Evolutionary conservation across 2,113 vertebrate species (phyloP).

Genomic region (Larimichthys crocea): DNA sequence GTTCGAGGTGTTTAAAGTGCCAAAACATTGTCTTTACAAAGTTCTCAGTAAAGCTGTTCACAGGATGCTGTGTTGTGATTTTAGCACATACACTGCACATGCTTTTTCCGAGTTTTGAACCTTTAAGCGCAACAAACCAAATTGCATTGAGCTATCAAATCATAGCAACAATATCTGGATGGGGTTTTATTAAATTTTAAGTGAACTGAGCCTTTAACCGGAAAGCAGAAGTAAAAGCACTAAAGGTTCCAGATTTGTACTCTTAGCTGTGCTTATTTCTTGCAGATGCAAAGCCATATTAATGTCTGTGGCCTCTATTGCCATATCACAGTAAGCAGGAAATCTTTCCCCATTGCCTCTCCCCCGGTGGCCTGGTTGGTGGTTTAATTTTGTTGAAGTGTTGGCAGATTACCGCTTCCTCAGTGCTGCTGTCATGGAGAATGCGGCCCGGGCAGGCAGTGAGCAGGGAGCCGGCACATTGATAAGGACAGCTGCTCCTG

Average conservation of each 20-base stretch:
- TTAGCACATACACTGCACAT: not conserved
- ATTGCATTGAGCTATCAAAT: not conserved
- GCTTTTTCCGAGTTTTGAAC: not conserved
- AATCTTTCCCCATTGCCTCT: constrained; percentile 76
- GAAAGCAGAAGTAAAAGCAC: constrained; percentile 1
- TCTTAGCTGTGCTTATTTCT: constrained; percentile 42
- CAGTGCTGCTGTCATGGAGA: constrained; percentile 82
- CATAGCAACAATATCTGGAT: not conserved
- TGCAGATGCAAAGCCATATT: constrained; percentile 65
- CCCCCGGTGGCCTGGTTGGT: constrained; percentile 59
- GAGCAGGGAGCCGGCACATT: constrained; percentile 77
- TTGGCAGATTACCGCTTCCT: constrained; percentile 79
- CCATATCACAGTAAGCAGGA: constrained; percentile 77
- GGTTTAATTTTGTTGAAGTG: constrained; percentile 86
- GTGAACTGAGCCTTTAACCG: constrained; percentile 31
- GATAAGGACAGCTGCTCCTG: constrained; percentile 84
- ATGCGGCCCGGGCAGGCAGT: constrained; percentile 71
- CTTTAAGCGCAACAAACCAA: not conserved
- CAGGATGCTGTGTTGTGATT: not conserved
- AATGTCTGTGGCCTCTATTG: constrained; percentile 62
- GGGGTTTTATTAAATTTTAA: not conserved
- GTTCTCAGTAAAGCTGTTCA: not conserved
- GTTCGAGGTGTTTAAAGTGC: not conserved
- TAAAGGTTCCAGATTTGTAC: constrained; percentile 19
- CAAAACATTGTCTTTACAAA: not conserved